Conservation (phyloP, 2,888 invertebrate genomes). For the Notodonta dromedarius region DNA sequence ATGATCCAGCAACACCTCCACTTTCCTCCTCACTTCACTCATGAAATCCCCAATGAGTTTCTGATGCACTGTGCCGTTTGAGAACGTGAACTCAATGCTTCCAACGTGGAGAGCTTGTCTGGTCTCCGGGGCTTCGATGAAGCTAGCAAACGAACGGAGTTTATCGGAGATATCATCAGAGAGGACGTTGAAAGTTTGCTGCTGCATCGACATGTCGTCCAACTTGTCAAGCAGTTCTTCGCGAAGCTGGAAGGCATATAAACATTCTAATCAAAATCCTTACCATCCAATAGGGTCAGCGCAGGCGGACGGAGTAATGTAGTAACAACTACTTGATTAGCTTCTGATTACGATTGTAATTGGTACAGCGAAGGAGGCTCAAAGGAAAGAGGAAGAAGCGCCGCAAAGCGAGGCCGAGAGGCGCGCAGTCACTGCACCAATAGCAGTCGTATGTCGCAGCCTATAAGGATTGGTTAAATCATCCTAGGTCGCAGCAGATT, state of each 20-base stretch:
- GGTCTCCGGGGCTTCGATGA: slow-evolving; percentile 81
- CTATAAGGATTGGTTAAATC: too few relatives aligned
- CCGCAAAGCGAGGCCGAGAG: too few relatives aligned
- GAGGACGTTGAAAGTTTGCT: slow-evolving; percentile 57
- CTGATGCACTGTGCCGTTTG: slow-evolving; percentile 44
- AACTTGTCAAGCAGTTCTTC: slow-evolving; percentile 52
- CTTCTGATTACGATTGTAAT: too few relatives aligned
- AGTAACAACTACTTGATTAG: too few relatives aligned
- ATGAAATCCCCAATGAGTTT: slow-evolving; percentile 86
- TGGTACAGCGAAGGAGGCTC: too few relatives aligned
- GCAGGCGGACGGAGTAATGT: too few relatives aligned
- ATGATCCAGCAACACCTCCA: slow-evolving; percentile 84
- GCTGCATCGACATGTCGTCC: slow-evolving; percentile 52
- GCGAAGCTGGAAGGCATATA: slow-evolving; percentile 49
- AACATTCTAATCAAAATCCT: neutral
- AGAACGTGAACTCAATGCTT: slow-evolving; percentile 70
- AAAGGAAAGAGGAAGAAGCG: too few relatives aligned
- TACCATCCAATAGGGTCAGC: too few relatives aligned
- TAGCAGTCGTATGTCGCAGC: too few relatives aligned
- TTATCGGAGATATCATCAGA: slow-evolving; percentile 61
- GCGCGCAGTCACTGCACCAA: too few relatives aligned
- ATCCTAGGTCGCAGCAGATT: too few relatives aligned
- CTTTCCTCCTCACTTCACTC: slow-evolving; percentile 85
- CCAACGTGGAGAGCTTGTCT: slow-evolving; percentile 90
- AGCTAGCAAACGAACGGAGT: slow-evolving; percentile 75